Conservation (phyloP, 2,888 invertebrate genomes). For the Sinopyrophorus schimmeli region DNA sequence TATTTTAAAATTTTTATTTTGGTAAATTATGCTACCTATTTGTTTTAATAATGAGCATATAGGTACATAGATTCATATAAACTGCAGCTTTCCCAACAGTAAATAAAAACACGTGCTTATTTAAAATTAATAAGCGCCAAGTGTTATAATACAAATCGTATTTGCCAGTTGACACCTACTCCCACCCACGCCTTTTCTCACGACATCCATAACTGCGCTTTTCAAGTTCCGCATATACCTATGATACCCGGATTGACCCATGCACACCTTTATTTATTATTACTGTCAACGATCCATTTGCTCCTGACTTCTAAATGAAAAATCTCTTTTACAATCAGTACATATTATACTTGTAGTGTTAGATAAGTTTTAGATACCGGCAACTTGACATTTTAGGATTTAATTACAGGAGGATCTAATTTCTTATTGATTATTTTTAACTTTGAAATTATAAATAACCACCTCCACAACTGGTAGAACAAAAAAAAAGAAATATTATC, state of each 20-base stretch:
- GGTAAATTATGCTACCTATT: too few relatives aligned
- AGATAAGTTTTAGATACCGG: too few relatives aligned
- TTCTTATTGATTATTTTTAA: slow-evolving; percentile 12
- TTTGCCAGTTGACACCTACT: slow-evolving; percentile 38
- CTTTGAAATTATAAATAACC: too few relatives aligned
- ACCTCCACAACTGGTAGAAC: too few relatives aligned
- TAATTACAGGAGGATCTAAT: slow-evolving; percentile 12
- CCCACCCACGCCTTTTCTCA: slow-evolving; percentile 44
- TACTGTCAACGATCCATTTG: slow-evolving; percentile 34
- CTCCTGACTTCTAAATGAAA: slow-evolving; percentile 28
- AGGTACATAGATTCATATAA: too few relatives aligned
- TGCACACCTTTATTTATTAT: slow-evolving; percentile 41
- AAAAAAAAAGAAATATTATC: too few relatives aligned
- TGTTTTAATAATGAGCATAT: too few relatives aligned
- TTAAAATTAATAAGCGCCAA: too few relatives aligned
- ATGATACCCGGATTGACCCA: slow-evolving; percentile 40
- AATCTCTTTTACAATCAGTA: slow-evolving; percentile 23
- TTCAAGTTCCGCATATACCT: slow-evolving; percentile 39
- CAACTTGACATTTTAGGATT: too few relatives aligned
- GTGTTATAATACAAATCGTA: slow-evolving; percentile 27
- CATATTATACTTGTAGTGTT: slow-evolving; percentile 19
- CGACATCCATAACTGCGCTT: slow-evolving; percentile 42
- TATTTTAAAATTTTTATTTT: too few relatives aligned
- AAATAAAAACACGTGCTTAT: too few relatives aligned
- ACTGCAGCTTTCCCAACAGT: too few relatives aligned